A percentile compares a stretch with the other conserved stretches of the same genome.
Conservation (phyloP, 2,797 vertebrate species). For the Urosaurus nigricauda region DNA sequence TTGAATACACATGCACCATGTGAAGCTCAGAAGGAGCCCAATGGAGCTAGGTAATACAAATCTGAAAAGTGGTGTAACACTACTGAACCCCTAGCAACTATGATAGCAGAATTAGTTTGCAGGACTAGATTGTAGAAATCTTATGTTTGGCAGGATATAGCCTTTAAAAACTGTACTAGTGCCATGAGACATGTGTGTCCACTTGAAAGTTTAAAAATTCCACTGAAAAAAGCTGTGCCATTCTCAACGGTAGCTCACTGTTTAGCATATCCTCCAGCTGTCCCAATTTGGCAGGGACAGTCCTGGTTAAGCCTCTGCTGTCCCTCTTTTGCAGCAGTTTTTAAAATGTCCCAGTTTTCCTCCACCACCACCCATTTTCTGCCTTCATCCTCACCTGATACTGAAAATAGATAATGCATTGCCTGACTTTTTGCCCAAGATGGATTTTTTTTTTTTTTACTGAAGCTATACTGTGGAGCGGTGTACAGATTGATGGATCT, state of each 20-base stretch:
- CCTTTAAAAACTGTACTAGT: neutral
- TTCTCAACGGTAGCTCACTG: neutral
- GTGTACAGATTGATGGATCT: neutral
- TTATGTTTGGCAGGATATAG: neutral
- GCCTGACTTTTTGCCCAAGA: neutral
- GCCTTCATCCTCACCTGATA: neutral
- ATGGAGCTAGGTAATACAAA: neutral
- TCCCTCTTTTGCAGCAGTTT: too few relatives aligned
- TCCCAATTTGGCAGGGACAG: too few relatives aligned
- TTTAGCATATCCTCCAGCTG: neutral
- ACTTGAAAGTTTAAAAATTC: too few relatives aligned
- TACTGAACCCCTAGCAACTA: neutral
- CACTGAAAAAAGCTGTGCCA: neutral
- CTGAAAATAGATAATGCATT: conserved; percentile 1
- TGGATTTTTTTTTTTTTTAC: neutral
- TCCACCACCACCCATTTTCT: too few relatives aligned
- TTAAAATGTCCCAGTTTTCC: too few relatives aligned
- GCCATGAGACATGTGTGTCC: too few relatives aligned
- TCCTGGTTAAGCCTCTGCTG: too few relatives aligned
- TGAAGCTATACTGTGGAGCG: neutral
- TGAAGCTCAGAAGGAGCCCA: neutral
- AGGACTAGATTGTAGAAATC: neutral
- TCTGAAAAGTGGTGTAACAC: neutral
- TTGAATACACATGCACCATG: too few relatives aligned
- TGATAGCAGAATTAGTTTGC: neutral